Evolutionary conservation across 1,140 invertebrate species (phyloP), one percentile per base, ranked within the genome.

Genomic region (Sitodiplosis mosellana): DNA sequence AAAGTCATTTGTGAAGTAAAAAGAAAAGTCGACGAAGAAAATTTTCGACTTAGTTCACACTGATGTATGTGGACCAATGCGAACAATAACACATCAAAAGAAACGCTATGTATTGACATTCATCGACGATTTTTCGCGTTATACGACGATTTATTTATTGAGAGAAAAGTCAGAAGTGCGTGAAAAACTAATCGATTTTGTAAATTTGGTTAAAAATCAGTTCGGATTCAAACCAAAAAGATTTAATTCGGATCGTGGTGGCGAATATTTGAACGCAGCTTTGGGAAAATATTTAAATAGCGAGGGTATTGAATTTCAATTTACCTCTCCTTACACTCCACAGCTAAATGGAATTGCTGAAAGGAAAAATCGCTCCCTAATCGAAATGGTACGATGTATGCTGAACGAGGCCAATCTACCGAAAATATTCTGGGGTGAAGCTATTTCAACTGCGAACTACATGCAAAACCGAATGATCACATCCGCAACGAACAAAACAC

Each of bases 11-110:
- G 6, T 14, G 6, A 19, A 44, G 47, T 50, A 21, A n/a, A 54
- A 56, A 47, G 52, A 59, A 33, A 47, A 47, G 1, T 53, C 20
- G 36, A 51, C 52, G 18, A 53, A 49, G 0, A 51, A 48, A 46
- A 40, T 54, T 20, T 58, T 63, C 46, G 63, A 68, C 44, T 27
- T 67, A 11, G 59, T 70, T 34, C 63, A 69, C 51, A 54, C 52
- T 8, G 67, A 72, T 56, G 51, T 67, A 1, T 65, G 64, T 49
- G 67, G 66, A 1, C 64, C 66, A 12, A 67, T 72, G 56, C 50
- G 62, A 33, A 51, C 47, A 15, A 45, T 44, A n/a, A 68, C 64
- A 0, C 17, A 62, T n/a, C 54, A 55, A 14, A 57, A 60, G 1
- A 17, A 54, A 0, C 52, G 53, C 45, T 69, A 63, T 48, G 63